Evolutionary conservation across 2,888 invertebrate genomes (phyloP), one percentile per base, ranked within the genome.

Genomic region (Clunio marinus): DNA sequence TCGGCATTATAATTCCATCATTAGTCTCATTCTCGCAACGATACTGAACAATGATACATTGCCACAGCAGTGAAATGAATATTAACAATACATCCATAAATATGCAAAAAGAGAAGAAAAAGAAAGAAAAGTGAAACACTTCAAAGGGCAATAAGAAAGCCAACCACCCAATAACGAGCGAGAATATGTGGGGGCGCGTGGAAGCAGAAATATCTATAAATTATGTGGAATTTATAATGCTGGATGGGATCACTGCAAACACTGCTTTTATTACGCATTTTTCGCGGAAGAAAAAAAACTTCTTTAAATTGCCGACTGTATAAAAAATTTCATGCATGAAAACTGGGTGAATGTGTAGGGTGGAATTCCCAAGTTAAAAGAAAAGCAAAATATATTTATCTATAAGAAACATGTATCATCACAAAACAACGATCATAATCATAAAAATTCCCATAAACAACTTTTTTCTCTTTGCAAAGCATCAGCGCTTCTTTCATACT

Each of bases 1-100:
- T 17, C 35, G 46, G 66, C 66, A 66, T 66, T 46, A 66, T 66
- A 66, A 66, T 66, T 66, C 46, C 66, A 66, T 66, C 66, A 66
- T 66, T 66, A 66, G 55, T 37, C 37, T 45, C 66, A 24, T 45
- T 46, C 8, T 32, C 28, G 35, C n/a, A 20, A 46, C 20, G 32
- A 13, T n/a, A n/a, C 25, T 46, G 17, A 46, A 32, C 22, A 45
- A 66, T 66, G 66, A 66, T 66, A 66, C 66, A 66, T 66, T 51
- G 55, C 66, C 59, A n/a, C 35, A 25, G 8, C 2, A 59, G 17
- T 35, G 51, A 55, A 66, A 55, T 66, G 66, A 51, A 66, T 55
- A 66, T 66, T 66, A 55, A 66, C 55, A 55, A 66, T 55, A 45
- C 45, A 63, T 27, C n/a, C 63, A 63, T 63, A 66, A 66, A 66